Evolutionary conservation across 2,797 vertebrate species (phyloP), one percentile per base, ranked within the genome.

Genomic region (Falco novaeseelandiae): DNA sequence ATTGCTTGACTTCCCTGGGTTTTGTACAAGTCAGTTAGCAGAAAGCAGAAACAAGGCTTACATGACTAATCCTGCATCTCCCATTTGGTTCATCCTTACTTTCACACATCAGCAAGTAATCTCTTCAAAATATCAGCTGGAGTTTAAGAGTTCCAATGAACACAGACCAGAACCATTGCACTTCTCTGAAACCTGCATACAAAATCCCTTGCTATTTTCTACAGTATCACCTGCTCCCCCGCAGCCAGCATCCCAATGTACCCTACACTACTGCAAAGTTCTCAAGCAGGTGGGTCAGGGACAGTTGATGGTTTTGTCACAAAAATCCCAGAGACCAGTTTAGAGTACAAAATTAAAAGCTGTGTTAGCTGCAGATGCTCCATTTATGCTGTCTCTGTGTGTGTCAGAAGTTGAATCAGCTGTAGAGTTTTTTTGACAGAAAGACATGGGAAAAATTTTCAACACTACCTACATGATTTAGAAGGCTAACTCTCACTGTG

Each of bases 211-310:
- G 21, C 17, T 71, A 3, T 63, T 84, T 89, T 52, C 29, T 3
- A 3, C 1, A 6, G 44, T 18, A 44, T 7, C n/a, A 23, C 49
- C 57, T 13, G 29, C 40, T 73, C 42, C 17, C 63, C 36, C 21
- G 19, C 38, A 36, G 46, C 5, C 54, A 54, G 22, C 18, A 8
- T 40, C 58, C 21, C 9, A 0, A 4, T 0, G 0, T 2, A 27
- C 7, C 27, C 20, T 27, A 40, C 40, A 5, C 30, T 40, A 26
- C 22, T 2, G 1, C 55, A 57, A 57, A 87, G 14, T 13, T 40
- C 63, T 77, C 10, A 0, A 49, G 52, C 30, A 66, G 12, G 8
- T 48, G 22, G 17, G 57, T 38, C 59, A 66, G 36, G 17, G 26
- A 71, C 25, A 67, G 8, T 5, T 23, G 9, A 69, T 25, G 40